Evolutionary conservation across 2,888 invertebrate species (phyloP).

Genomic region (Agriopis aurantiaria): DNA sequence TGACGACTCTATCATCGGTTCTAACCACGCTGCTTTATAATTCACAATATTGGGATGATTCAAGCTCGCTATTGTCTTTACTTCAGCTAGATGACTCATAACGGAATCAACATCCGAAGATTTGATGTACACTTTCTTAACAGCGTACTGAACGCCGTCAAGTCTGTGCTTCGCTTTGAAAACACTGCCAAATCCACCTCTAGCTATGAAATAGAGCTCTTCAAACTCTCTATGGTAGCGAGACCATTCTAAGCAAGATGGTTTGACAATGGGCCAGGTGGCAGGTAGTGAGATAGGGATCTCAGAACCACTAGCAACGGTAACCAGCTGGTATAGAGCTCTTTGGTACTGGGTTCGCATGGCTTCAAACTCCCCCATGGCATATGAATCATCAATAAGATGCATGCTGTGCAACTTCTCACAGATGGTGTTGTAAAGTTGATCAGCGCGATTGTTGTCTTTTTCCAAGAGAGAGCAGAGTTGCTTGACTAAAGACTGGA

Average conservation of each 20-base stretch:
- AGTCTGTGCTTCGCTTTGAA: constrained; percentile 91
- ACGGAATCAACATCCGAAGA: constrained; percentile 88
- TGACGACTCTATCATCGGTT: constrained; percentile 86
- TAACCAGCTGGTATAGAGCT: constrained; percentile 88
- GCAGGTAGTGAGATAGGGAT: constrained; percentile 79
- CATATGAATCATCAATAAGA: constrained; percentile 90
- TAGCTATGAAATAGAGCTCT: constrained; percentile 89
- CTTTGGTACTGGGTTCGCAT: constrained; percentile 89
- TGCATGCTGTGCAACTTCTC: constrained; percentile 89
- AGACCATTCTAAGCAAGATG: constrained; percentile 87
- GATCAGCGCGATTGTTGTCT: constrained; percentile 85
- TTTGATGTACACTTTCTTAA: constrained; percentile 91
- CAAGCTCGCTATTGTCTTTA: constrained; percentile 92
- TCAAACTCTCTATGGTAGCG: constrained; percentile 90
- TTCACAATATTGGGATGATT: constrained; percentile 93
- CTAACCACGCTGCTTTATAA: constrained; percentile 94
- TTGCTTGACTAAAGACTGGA: constrained; percentile 90
- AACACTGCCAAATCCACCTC: constrained; percentile 92
- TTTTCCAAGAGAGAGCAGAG: constrained; percentile 88
- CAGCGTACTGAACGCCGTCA: constrained; percentile 92
- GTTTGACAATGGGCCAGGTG: constrained; percentile 82
- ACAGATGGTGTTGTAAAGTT: constrained; percentile 89
- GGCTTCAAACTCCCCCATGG: constrained; percentile 89
- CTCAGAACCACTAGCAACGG: constrained; percentile 86
- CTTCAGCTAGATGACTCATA: constrained; percentile 90